phyloP scores from a whole-genome alignment of 2,888 invertebrate species.

The Hydrotaea cyrtoneurina region DNA sequence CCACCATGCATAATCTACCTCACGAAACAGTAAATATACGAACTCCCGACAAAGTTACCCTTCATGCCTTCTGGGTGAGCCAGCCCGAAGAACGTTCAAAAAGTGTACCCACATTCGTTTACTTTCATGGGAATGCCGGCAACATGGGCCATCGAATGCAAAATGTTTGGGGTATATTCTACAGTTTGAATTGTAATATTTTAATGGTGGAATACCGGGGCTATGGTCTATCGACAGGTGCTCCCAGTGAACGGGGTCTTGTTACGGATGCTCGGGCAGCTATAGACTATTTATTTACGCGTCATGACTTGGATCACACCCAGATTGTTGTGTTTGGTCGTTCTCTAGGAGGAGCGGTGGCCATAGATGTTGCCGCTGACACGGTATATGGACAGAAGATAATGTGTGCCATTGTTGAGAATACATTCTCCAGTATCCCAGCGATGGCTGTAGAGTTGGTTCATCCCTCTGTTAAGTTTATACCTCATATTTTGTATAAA shows the following conservation, averaged over 20 bases:
- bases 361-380: conserved; percentile 91
- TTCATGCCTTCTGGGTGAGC: conserved; percentile 91
- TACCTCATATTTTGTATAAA: conserved; percentile 93
- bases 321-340: conserved; percentile 95
- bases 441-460: conserved; percentile 92
- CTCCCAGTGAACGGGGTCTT: conserved; percentile 92
- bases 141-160: conserved; percentile 96
- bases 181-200: conserved; percentile 91
- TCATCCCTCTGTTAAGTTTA: conserved; percentile 85
- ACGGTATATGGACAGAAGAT: conserved; percentile 89
- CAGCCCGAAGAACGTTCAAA: conserved; percentile 86
- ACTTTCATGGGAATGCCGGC: conserved; percentile 98
- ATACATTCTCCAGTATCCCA: conserved; percentile 97
- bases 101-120: conserved; percentile 90
- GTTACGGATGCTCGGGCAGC: conserved; percentile 93
- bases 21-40: conserved; percentile 91
- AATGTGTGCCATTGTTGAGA: conserved; percentile 94
- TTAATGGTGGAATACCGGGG: conserved; percentile 97
- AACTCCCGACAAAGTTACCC: conserved; percentile 88
- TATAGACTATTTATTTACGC: conserved; percentile 90
- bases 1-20: conserved; percentile 91
- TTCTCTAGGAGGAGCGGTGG: conserved; percentile 93
- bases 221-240: conserved; percentile 94
- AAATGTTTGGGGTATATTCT: conserved; percentile 93
- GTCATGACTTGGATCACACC: conserved; percentile 90